Evolutionary conservation across 2,797 vertebrate genomes (phyloP).

Genomic region (Platalea minor): DNA sequence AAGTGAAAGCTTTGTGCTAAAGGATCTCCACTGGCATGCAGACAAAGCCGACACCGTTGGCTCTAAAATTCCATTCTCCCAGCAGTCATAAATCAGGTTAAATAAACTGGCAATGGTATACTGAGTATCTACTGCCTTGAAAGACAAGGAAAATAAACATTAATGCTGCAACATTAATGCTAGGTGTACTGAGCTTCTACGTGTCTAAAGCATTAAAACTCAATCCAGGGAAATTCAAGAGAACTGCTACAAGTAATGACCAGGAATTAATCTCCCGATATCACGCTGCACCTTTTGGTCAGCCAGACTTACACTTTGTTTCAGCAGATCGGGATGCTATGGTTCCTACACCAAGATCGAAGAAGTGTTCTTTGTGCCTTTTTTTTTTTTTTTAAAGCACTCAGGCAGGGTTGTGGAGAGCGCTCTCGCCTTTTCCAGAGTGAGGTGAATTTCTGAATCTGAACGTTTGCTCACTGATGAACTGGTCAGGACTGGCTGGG

Average conservation of each 20-base stretch:
- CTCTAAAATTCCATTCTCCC: slow-evolving; percentile 17
- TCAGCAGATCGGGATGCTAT: neutral
- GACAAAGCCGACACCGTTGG: neutral
- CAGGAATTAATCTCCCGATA: neutral
- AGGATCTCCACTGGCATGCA: neutral
- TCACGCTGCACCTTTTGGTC: neutral
- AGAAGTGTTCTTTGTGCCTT: neutral
- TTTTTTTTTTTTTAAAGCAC: neutral
- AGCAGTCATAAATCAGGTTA: neutral
- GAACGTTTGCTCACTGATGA: neutral
- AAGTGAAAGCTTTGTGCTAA: slow-evolving; percentile 24
- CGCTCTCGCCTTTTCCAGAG: neutral
- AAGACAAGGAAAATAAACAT: neutral
- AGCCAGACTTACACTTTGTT: neutral
- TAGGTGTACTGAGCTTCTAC: neutral
- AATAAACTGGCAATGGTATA: neutral
- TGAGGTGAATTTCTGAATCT: neutral
- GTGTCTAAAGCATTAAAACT: neutral
- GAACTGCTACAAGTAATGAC: neutral
- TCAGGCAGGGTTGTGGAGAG: neutral
- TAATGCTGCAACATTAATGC: neutral
- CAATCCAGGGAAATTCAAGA: neutral
- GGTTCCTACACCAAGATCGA: neutral
- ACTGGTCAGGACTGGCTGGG: neutral
- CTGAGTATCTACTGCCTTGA: neutral